These are phyloP conservation scores for Scomber scombrus DNA, from an alignment of 2,113 vertebrate species.

Conservation along the genomic window DNA sequence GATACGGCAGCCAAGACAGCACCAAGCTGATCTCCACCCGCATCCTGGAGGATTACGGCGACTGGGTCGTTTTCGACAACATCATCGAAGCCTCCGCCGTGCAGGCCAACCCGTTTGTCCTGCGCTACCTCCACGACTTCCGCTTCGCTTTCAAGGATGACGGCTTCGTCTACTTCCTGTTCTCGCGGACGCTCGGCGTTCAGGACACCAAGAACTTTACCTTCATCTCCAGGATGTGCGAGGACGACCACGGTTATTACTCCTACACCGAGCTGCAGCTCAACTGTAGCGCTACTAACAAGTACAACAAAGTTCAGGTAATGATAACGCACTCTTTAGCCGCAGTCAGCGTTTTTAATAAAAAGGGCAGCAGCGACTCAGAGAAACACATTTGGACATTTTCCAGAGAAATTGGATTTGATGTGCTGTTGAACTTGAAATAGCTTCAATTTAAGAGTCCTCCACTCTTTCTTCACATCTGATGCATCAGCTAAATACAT, in stretches of 20 bases:
- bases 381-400: constrained; percentile 28
- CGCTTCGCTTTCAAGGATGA: constrained; percentile 88
- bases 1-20: constrained; percentile 91
- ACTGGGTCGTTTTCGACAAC: constrained; percentile 93
- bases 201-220: constrained; percentile 89
- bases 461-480: background rate
- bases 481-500: background rate
- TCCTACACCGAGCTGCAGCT: constrained; percentile 98
- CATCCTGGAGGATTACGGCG: constrained; percentile 83
- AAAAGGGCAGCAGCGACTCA: background rate
- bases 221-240: constrained; percentile 91
- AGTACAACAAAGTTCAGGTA: constrained; percentile 87
- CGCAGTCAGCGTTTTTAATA: background rate
- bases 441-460: background rate
- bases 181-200: constrained; percentile 88
- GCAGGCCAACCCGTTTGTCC: constrained; percentile 87
- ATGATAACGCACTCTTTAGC: background rate
- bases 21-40: constrained; percentile 97
- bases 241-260: constrained; percentile 89
- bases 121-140: constrained; percentile 86
- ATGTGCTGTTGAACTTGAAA: constrained; percentile 20
- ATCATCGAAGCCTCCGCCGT: constrained; percentile 89
- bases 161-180: constrained; percentile 92
- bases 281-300: constrained; percentile 82
- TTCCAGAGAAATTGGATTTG: constrained; percentile 27